Evolutionary conservation across 1,140 invertebrate genomes (phyloP), one percentile per base, ranked within the genome.

Genomic region (Aphelinus certus): DNA sequence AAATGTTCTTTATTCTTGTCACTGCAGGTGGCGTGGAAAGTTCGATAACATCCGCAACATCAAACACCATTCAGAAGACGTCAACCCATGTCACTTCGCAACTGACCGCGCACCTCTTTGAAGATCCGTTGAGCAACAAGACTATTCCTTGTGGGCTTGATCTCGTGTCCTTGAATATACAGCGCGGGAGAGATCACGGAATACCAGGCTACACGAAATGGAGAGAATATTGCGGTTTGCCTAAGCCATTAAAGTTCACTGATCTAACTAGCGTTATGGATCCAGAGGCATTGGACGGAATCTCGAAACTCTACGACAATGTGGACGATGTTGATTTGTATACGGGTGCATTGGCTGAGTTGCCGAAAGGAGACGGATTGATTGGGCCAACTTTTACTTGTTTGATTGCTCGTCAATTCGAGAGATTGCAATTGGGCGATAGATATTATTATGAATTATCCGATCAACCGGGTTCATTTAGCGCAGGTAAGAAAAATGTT

Each of bases 291-390:
- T 81, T 94, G n/a, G 75, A 89, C 49, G 88, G 90, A 47, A 93
- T 95, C 60, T 85, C 86, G 48, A 84, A 85, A 57, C 88, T 95
- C 60, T 96, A 94, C 80, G 89, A 90, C 90, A 93, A 86, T 2
- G 92, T 96, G 0, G 91, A 95, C 56, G 96, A 97, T 83, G 90
- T 97, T 3, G 96, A 98, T 83, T 82, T 97, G 5, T 97, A 97
- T 83, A 95, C 95, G 1, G 95, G 95, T 0, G 92, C 93, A 0
- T 82, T 97, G 7, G 93, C 95, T 7, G 96, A 97, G 83, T 85
- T 89, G 5, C 92, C 93, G 0, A 79, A 91, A 26, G 82, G 89
- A 48, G 92, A 90, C 7, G 91, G 93, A 1, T 89, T 95, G 7
- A 88, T 97, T 51, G 96, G 96, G 0, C 94, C 96, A 2, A 95